Conservation (phyloP, 2,113 vertebrate genomes). For the Pelobates fuscus region DNA sequence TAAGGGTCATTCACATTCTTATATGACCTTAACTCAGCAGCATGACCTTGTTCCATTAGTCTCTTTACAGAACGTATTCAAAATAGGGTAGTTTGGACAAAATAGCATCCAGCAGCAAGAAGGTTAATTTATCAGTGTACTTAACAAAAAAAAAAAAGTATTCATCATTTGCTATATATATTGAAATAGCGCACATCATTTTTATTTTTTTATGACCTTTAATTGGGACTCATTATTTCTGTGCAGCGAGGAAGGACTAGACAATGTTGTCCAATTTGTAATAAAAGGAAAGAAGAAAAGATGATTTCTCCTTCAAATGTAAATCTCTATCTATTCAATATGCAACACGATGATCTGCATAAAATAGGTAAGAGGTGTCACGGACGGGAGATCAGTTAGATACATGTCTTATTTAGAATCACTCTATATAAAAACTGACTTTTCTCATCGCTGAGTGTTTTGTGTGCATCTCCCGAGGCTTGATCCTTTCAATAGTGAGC, state of each 20-base stretch:
- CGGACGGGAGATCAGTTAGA: background rate
- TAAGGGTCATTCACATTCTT: too few species aligned
- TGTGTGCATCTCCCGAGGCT: constrained; percentile 34
- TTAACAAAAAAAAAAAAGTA: too few species aligned
- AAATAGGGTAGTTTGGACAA: too few species aligned
- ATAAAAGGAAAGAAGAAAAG: constrained; percentile 17
- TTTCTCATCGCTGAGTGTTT: constrained; percentile 34
- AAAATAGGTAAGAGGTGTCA: constrained; percentile 2
- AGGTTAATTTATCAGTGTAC: too few species aligned
- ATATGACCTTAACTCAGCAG: too few species aligned
- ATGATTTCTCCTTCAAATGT: background rate
- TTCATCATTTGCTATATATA: too few species aligned
- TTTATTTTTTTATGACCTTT: background rate
- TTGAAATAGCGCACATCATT: too few species aligned
- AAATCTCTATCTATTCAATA: constrained; percentile 11
- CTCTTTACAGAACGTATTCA: too few species aligned
- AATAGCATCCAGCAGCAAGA: too few species aligned
- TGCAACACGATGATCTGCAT: constrained; percentile 29
- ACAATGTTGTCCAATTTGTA: background rate
- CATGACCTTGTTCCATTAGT: too few species aligned
- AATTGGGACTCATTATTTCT: constrained; percentile 40
- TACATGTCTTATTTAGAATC: constrained; percentile 29
- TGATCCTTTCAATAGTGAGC: constrained; percentile 37
- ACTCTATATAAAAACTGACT: constrained; percentile 22
- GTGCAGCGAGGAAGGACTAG: background rate